Evolutionary conservation across 2,113 vertebrate genomes (phyloP).

Genomic region (Ciconia maguari): DNA sequence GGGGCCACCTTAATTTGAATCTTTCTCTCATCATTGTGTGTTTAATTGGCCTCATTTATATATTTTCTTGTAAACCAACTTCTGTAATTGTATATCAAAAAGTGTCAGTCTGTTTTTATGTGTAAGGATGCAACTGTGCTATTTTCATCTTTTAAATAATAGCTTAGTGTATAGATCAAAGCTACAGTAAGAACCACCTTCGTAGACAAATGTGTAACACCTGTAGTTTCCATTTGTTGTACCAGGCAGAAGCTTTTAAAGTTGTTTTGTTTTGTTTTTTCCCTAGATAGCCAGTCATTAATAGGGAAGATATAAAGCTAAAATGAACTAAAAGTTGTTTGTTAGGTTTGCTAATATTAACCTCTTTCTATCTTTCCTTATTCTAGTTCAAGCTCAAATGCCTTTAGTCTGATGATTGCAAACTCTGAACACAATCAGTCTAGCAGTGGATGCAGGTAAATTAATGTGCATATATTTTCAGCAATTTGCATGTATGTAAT

Average conservation of each 20-base stretch:
- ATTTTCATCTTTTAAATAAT: background rate
- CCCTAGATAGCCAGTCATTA: background rate
- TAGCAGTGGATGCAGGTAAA: slow-evolving; percentile 89
- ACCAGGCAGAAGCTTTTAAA: background rate
- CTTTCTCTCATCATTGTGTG: background rate
- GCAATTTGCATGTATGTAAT: background rate
- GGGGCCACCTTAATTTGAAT: background rate
- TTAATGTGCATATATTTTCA: background rate
- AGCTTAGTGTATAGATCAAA: background rate
- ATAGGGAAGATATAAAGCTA: background rate
- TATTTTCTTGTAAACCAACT: background rate
- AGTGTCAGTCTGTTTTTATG: background rate
- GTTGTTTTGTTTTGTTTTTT: background rate
- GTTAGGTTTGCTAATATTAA: background rate
- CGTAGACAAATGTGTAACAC: background rate
- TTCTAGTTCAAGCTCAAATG: slow-evolving; percentile 80
- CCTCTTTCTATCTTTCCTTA: background rate
- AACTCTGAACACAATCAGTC: slow-evolving; percentile 87
- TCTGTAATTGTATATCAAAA: background rate
- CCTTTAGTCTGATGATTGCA: slow-evolving; percentile 84
- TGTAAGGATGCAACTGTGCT: background rate
- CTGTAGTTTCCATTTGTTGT: background rate
- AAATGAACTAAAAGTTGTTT: background rate
- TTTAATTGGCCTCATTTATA: background rate
- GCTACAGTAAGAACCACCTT: background rate